Percentiles rank a stretch among this genome's conserved stretches.
phyloP scores from a whole-genome alignment of 2,888 invertebrate species.

The Acleris cristana region DNA sequence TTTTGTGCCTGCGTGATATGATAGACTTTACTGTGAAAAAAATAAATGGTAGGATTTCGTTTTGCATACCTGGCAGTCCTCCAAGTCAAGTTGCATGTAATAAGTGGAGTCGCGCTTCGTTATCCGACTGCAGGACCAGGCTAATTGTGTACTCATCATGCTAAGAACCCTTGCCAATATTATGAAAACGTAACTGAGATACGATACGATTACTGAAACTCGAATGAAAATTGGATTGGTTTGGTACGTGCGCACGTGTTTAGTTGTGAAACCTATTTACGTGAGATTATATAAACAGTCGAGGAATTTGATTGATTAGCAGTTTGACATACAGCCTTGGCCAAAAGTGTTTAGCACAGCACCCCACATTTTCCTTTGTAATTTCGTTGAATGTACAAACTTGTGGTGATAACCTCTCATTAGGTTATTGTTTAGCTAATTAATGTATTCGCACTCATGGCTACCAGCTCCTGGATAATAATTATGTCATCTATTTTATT shows the following conservation, averaged over 20 bases:
- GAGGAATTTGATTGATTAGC: too few relatives aligned
- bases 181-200: conserved; percentile 23
- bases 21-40: conserved; percentile 36
- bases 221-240: background rate
- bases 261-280: background rate
- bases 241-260: background rate
- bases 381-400: background rate
- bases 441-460: conserved; percentile 9
- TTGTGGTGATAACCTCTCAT: conserved; percentile 5
- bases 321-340: too few relatives aligned
- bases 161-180: conserved; percentile 32
- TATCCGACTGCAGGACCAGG: conserved; percentile 65
- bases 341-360: too few relatives aligned
- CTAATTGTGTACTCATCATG: conserved; percentile 69
- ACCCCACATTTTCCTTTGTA: too few relatives aligned
- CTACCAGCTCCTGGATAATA: background rate
- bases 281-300: background rate
- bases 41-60: conserved; percentile 41
- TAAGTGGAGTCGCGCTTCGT: conserved; percentile 70
- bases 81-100: conserved; percentile 66
- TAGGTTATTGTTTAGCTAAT: conserved; percentile 3
- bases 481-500: too few relatives aligned
- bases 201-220: background rate
- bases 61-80: conserved; percentile 50
- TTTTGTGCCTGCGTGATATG: conserved; percentile 25